Conservation (phyloP, 2,797 vertebrate genomes). For the Catostomus latipinnis region DNA sequence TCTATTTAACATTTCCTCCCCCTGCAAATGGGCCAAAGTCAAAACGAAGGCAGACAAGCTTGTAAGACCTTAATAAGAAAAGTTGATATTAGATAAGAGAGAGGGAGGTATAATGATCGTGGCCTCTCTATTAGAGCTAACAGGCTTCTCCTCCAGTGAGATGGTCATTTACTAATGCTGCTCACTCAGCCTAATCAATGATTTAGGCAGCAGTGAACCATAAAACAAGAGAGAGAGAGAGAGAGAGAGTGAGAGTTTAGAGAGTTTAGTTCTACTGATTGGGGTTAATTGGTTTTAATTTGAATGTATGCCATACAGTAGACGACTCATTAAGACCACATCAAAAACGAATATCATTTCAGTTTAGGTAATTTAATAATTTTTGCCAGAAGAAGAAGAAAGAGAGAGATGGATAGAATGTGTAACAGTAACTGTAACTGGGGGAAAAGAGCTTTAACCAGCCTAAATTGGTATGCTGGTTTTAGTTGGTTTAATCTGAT, state of each 20-base stretch:
- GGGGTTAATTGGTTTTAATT: constrained; percentile 99
- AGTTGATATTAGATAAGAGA: constrained; percentile 78
- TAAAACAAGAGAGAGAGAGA: constrained; percentile 80
- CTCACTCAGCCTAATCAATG: constrained; percentile 92
- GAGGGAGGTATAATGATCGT: constrained; percentile 75
- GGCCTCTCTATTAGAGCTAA: constrained; percentile 82
- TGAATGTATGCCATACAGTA: constrained; percentile 93
- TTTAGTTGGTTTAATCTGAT: too few species aligned
- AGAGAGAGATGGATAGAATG: constrained; percentile 39
- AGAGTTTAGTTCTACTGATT: constrained; percentile 89
- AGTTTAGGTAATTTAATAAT: constrained; percentile 82
- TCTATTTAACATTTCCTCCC: constrained; percentile 82
- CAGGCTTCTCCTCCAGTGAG: constrained; percentile 85
- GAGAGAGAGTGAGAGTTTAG: constrained; percentile 80
- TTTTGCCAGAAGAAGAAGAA: constrained; percentile 39
- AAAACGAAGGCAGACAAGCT: constrained; percentile 76
- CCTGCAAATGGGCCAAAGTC: constrained; percentile 78
- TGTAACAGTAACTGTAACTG: too few species aligned
- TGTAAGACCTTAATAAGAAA: constrained; percentile 76
- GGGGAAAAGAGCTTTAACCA: too few species aligned
- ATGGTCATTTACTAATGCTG: constrained; percentile 91
- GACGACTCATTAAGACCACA: constrained; percentile 86
- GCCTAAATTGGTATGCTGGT: too few species aligned
- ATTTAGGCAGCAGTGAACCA: constrained; percentile 89
- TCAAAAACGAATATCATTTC: constrained; percentile 82